Conservation (phyloP, 2,888 invertebrate genomes). For the Eupelmus urozonus region DNA sequence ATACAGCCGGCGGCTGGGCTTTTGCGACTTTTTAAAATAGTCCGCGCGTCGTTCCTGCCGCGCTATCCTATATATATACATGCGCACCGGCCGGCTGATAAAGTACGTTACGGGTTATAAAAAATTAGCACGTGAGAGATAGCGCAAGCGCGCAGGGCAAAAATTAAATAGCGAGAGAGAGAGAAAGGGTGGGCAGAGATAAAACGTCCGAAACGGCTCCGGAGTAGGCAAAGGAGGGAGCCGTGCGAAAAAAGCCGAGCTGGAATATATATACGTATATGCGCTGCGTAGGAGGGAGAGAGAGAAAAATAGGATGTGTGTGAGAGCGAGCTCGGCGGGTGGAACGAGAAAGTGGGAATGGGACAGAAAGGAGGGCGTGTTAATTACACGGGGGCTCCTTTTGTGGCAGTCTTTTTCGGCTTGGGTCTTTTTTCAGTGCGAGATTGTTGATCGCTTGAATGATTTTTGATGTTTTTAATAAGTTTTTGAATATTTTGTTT, state of each 20-base stretch:
- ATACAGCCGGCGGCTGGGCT: neutral
- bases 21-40: conserved; percentile 14
- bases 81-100: conserved; percentile 7
- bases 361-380: conserved; percentile 26
- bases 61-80: neutral
- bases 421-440: neutral
- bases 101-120: conserved; percentile 46
- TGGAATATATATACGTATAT: too few relatives aligned
- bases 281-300: too few relatives aligned
- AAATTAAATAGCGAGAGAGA: conserved; percentile 6
- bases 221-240: conserved; percentile 6
- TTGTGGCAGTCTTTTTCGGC: neutral
- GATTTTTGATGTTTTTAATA: neutral
- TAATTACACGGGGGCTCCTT: conserved; percentile 23
- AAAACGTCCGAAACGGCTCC: conserved; percentile 22
- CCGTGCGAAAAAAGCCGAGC: neutral
- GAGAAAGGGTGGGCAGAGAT: conserved; percentile 5
- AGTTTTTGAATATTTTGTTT: neutral
- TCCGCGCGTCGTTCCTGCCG: neutral
- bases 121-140: conserved; percentile 52
- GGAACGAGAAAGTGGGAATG: conserved; percentile 20
- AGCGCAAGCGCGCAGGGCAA: conserved; percentile 37
- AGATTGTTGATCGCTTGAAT: neutral
- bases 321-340: neutral
- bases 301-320: conserved; percentile 11